Base-by-base conservation (phyloP, 2,797 vertebrate genomes). In the Eurystomus glaucurus region DNA sequence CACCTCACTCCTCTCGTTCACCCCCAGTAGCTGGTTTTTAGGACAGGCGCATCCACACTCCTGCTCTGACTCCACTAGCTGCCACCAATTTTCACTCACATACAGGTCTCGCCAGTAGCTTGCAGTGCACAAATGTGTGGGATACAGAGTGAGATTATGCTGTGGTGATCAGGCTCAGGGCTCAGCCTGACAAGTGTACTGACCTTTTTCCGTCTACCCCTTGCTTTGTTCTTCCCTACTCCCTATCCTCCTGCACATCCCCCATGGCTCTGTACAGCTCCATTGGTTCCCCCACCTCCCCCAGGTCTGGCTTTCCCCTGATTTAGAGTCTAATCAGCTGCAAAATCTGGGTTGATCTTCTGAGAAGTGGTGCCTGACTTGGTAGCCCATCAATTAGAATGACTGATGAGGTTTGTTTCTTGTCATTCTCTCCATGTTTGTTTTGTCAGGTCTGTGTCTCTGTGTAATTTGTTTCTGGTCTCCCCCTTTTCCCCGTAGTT, bases 81-180 rank as follows among this genome's bases (percentile, higher is more conserved):
- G 11, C 11, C 45, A 41, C 3, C 3, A 33, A 4, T 82, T 79
- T 93, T 58, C 13, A 46, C 4, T 46, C 29, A 37, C 5, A 16
- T 12, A 35, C 16, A 28, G 3, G 3, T 60, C 20, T 68, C 29
- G 13, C 8, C 23, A 51, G 41, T 26, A 51, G 50, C 26, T 43
- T 21, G 6, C 28, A 10, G 45, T 6, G 2, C 3, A 41, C 20
- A 25, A 20, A 70, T 1, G 8, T 12, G 16, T 35, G 35, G 20
- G 41, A 41, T 41, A 41, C 11, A 41, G 14, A 68, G 17, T 25
- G 50, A 41, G 8, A 19, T 60, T 80, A 28, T 31, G 33, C 11
- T 76, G 8, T 3, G 2, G 2, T 75, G 5, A 35, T 29, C 20
- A 51, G 10, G 14, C 2, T 1, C 33, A 50, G 29, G 12, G 3